Evolutionary conservation across 2,888 invertebrate genomes (phyloP).

Genomic region (Aquatica leii): DNA sequence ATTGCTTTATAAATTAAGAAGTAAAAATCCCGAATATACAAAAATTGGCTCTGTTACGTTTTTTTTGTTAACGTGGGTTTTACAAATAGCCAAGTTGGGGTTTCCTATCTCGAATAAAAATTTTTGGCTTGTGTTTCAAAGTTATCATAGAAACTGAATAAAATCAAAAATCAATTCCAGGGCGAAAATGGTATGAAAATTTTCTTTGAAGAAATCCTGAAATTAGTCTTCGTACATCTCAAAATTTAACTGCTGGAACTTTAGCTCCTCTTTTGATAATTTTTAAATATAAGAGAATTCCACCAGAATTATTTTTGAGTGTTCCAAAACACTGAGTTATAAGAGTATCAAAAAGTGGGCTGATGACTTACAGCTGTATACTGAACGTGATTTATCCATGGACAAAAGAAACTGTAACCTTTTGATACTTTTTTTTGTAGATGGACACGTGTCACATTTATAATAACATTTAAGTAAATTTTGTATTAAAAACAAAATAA

Average conservation of each 20-base stretch:
- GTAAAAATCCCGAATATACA: too few relatives aligned
- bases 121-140: too few relatives aligned
- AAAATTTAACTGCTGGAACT: background rate
- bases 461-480: constrained; percentile 52
- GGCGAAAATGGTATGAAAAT: background rate
- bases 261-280: background rate
- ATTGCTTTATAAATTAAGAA: too few relatives aligned
- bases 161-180: background rate
- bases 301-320: constrained; percentile 28
- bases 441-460: constrained; percentile 53
- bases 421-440: too few relatives aligned
- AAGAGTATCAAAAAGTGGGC: constrained; percentile 57
- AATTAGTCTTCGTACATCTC: constrained; percentile 36
- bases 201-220: background rate
- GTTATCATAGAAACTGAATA: too few relatives aligned
- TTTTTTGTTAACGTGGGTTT: too few relatives aligned
- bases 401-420: constrained; percentile 50
- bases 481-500: constrained; percentile 51
- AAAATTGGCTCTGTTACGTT: too few relatives aligned
- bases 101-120: too few relatives aligned
- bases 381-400: constrained; percentile 55
- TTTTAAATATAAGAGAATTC: constrained; percentile 47
- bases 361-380: constrained; percentile 59
- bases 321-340: constrained; percentile 53
- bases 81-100: too few relatives aligned